Conservation (phyloP, 2,113 vertebrate genomes). For the Vidua macroura region DNA sequence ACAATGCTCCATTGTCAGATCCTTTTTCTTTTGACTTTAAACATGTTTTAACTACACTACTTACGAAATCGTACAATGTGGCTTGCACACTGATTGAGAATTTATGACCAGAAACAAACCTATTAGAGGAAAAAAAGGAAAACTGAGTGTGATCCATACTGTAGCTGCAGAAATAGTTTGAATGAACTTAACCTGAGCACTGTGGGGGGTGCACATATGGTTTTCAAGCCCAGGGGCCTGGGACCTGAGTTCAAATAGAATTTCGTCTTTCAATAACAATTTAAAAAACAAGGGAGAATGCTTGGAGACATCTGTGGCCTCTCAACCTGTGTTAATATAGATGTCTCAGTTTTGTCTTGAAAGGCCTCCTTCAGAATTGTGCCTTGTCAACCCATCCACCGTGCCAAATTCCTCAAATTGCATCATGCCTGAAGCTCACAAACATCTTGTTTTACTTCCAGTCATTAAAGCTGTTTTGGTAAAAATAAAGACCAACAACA, state of each 20-base stretch:
- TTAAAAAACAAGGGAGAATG: not conserved
- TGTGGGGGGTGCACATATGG: slow-evolving; percentile 43
- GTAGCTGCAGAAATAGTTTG: slow-evolving; percentile 36
- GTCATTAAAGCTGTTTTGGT: not conserved
- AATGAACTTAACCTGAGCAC: slow-evolving; percentile 53
- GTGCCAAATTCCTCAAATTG: not conserved
- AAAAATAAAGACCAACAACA: not conserved
- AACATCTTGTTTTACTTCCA: slow-evolving; percentile 14
- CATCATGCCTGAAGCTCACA: not conserved
- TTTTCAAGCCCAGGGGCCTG: slow-evolving; percentile 60
- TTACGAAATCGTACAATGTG: slow-evolving; percentile 59
- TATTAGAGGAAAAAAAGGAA: slow-evolving; percentile 36
- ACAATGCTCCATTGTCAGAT: slow-evolving; percentile 71
- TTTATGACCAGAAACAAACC: slow-evolving; percentile 76
- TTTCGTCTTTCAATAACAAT: slow-evolving; percentile 44
- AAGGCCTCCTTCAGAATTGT: not conserved
- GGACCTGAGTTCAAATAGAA: slow-evolving; percentile 49
- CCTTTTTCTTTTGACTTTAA: slow-evolving; percentile 60
- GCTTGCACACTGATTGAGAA: slow-evolving; percentile 54
- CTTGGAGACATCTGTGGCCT: slow-evolving; percentile 43
- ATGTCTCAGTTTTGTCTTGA: slow-evolving; percentile 45
- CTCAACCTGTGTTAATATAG: not conserved
- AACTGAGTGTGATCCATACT: slow-evolving; percentile 48
- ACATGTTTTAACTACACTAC: slow-evolving; percentile 67
- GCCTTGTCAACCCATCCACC: not conserved